Base-by-base conservation (phyloP, 2,888 invertebrate genomes). In the Thysanoteuthis rhombus region DNA sequence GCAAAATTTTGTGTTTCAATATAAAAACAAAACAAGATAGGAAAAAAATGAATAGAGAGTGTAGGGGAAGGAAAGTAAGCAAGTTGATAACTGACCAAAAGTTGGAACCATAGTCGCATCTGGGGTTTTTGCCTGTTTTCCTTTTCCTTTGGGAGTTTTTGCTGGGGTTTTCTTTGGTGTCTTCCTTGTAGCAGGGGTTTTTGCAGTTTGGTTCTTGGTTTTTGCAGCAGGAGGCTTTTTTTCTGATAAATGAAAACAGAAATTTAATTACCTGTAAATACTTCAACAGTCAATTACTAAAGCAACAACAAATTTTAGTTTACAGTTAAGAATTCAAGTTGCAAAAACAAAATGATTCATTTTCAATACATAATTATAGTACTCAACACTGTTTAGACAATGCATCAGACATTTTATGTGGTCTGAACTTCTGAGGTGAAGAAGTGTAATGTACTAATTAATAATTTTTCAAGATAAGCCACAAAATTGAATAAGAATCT, bases 191-290 rank as follows among this genome's bases (percentile, higher is more conserved):
- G 92, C 92, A 16, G 92, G 28, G 1, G 42, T n/a, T 32, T 92
- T 92, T 45, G 92, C 19, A 22, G 42, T 45, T 92, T 40, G 92
- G 12, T 32, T 45, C 36, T 92, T 92, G 39, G 90, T 38, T 92
- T 92, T 92, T 16, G 92, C 32, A 32, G 42, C 42, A 92, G 92
- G 42, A 40, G 92, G 92, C 92, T 92, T 92, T 40, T 92, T 92
- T 92, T 92, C 92, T 92, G 45, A 92, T 45, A 36, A n/a, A 36
- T 75, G n/a, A 75, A 75, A 75, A 75, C 36, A 75, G n/a, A 75
- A 75, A 75, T 16, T 75, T 2, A n/a, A n/a, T 75, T 75, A 10
- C n/a, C 12, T 75, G n/a, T 36, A n/a, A 75, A 75, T 75, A 75
- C 25, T 52, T 25, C 4, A 52, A 52, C 25, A 6, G 6, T 25